Conservation (phyloP, 2,888 invertebrate species). For the Macaria notata region DNA sequence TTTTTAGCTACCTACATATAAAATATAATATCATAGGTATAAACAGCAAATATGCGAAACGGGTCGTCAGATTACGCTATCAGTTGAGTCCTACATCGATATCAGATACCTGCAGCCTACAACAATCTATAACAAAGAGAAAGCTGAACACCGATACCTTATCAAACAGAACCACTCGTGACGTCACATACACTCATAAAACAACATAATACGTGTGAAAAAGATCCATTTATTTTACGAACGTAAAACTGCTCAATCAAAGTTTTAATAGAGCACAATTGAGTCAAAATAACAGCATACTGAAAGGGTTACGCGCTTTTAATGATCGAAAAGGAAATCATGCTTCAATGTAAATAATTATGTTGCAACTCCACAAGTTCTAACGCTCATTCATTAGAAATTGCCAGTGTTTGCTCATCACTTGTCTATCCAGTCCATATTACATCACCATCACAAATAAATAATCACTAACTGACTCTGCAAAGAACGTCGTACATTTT, state of each 20-base stretch:
- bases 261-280: too few relatives aligned
- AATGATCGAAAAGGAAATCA: too few relatives aligned
- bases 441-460: background rate
- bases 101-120: conserved; percentile 11
- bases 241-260: background rate
- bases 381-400: conserved; percentile 4
- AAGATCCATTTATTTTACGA: conserved; percentile 8
- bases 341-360: too few relatives aligned
- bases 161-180: conserved; percentile 17
- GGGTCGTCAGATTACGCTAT: conserved; percentile 5
- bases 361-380: background rate
- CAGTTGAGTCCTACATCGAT: conserved; percentile 24
- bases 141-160: conserved; percentile 19
- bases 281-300: too few relatives aligned
- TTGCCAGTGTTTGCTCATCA: conserved; percentile 10
- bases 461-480: conserved; percentile 52
- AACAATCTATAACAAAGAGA: conserved; percentile 11
- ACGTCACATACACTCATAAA: conserved; percentile 4
- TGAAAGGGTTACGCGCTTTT: too few relatives aligned
- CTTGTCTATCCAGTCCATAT: conserved; percentile 10
- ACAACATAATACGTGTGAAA: conserved; percentile 9
- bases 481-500: conserved; percentile 73
- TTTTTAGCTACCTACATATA: too few relatives aligned
- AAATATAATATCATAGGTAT: too few relatives aligned
- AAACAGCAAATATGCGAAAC: background rate